phyloP scores from a whole-genome alignment of 2,113 vertebrate species.

The Python bivittatus region DNA sequence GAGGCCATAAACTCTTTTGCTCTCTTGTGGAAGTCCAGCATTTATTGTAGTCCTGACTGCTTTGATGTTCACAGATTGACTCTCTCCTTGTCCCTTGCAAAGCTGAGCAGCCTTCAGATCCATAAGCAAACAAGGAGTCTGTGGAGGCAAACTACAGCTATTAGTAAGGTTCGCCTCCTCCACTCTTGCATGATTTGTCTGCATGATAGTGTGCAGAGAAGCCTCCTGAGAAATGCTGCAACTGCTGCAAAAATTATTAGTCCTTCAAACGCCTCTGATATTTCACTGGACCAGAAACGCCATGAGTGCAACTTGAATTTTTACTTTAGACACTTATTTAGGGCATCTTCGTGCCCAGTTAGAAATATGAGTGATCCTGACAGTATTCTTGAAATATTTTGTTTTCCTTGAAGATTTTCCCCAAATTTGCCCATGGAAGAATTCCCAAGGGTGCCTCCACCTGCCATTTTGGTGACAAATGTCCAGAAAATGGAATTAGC shows the following conservation, averaged over 20 bases:
- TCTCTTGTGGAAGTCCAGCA: constrained; percentile 58
- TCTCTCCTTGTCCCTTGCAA: constrained; percentile 48
- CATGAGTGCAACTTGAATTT: background rate
- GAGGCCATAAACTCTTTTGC: constrained; percentile 66
- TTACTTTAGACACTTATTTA: background rate
- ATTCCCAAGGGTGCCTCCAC: background rate
- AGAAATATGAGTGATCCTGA: background rate
- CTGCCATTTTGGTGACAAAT: background rate
- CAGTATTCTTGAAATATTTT: background rate
- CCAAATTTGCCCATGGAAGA: background rate
- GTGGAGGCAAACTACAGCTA: constrained; percentile 23
- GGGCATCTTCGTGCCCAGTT: background rate
- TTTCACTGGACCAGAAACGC: background rate
- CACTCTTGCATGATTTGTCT: constrained; percentile 28
- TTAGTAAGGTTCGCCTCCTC: constrained; percentile 25
- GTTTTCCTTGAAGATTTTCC: background rate
- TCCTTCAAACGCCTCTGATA: background rate
- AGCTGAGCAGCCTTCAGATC: constrained; percentile 36
- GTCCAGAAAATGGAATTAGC: background rate
- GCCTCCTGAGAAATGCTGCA: background rate
- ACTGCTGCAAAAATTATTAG: background rate
- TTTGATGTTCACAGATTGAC: constrained; percentile 45
- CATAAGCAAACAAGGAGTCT: constrained; percentile 34
- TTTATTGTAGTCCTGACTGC: constrained; percentile 40
- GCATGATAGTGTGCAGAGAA: background rate